A percentile compares a stretch with the other conserved stretches of the same genome.
phyloP scores from a whole-genome alignment of 2,113 vertebrate species.

The Glaucidium brasilianum region DNA sequence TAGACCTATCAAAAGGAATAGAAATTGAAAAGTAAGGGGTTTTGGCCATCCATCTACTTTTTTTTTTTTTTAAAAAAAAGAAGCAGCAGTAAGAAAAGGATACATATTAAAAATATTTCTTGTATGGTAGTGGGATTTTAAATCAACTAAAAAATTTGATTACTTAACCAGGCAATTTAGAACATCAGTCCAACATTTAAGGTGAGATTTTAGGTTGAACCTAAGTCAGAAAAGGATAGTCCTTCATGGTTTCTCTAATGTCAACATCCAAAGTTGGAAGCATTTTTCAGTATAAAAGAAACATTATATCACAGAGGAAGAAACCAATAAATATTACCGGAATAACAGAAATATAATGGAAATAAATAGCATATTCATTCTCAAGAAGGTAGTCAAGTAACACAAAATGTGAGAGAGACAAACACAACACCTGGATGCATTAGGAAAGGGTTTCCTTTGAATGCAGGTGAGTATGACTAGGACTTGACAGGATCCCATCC shows the following conservation, averaged over 20 bases:
- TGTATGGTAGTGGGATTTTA: neutral
- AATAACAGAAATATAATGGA: neutral
- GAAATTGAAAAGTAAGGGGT: neutral
- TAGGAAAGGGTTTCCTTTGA: neutral
- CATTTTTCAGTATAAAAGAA: neutral
- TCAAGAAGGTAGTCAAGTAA: neutral
- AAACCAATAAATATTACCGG: neutral
- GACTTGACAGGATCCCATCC: neutral
- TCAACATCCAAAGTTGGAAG: neutral
- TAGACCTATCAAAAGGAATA: neutral
- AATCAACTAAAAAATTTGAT: neutral
- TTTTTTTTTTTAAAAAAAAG: no score
- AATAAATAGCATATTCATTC: neutral
- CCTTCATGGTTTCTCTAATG: neutral
- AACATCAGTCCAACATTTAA: neutral
- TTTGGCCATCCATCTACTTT: neutral
- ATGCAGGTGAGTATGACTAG: neutral
- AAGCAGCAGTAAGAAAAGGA: neutral
- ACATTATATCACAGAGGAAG: neutral
- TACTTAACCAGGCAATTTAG: neutral
- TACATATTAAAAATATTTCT: neutral
- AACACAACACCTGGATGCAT: neutral
- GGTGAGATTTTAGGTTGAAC: neutral
- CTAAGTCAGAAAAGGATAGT: neutral
- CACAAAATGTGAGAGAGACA: neutral